Conservation (phyloP, 2,113 vertebrate species). For the Leiothrix lutea region DNA sequence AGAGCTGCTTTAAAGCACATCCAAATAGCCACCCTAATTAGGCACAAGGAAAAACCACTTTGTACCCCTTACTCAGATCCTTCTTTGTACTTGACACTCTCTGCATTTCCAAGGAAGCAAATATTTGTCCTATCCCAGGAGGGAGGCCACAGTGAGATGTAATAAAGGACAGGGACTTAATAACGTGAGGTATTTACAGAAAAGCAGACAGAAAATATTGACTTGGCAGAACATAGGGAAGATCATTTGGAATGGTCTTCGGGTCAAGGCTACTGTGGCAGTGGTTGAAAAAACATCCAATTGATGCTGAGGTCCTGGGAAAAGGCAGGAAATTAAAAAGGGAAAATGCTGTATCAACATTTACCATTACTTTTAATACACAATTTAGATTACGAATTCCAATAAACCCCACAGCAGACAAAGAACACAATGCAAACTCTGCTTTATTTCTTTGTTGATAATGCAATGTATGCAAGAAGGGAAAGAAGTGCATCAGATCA, state of each 20-base stretch:
- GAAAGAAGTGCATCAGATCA: not conserved
- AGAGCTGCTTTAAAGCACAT: not conserved
- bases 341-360: not conserved
- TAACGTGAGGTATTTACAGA: not conserved
- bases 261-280: not conserved
- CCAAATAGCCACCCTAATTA: not conserved
- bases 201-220: not conserved
- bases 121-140: not conserved
- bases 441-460: not conserved
- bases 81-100: not conserved
- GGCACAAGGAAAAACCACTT: not conserved
- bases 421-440: not conserved
- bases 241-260: not conserved
- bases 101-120: not conserved
- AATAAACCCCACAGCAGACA: not conserved
- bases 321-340: slow-evolving; percentile 27
- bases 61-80: not conserved
- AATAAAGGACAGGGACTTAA: not conserved
- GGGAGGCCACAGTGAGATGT: not conserved
- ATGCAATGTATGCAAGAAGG: not conserved
- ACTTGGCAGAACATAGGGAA: not conserved
- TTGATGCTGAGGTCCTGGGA: not conserved
- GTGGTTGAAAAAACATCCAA: not conserved
- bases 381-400: not conserved
- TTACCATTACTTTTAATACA: not conserved